Evolutionary conservation across 2,797 vertebrate species (phyloP).

Genomic region (Amblyraja radiata): DNA sequence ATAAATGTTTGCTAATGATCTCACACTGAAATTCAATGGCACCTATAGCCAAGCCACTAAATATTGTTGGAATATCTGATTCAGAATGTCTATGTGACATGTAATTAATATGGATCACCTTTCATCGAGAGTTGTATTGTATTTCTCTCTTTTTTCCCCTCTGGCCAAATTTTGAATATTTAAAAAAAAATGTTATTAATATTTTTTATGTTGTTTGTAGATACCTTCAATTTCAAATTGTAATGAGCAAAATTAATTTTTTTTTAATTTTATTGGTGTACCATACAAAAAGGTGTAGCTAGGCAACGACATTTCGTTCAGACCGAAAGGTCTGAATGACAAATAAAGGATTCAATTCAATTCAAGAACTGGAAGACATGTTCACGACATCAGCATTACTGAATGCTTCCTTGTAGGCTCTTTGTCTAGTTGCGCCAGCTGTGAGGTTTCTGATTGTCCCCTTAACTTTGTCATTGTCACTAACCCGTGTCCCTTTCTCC

Average conservation of each 20-base stretch:
- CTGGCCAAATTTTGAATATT: neutral
- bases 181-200: neutral
- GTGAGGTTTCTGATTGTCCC: neutral
- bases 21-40: neutral
- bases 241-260: too few species aligned
- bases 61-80: neutral
- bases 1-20: neutral
- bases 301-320: neutral
- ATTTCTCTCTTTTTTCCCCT: neutral
- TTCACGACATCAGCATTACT: slow-evolving; percentile 48
- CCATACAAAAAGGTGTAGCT: slow-evolving; percentile 44
- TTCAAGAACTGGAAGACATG: neutral
- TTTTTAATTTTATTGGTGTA: slow-evolving; percentile 28
- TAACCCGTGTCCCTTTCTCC: slow-evolving; percentile 44
- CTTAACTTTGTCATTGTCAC: slow-evolving; percentile 43
- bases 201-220: neutral
- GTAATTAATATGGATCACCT: neutral
- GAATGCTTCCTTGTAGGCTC: slow-evolving; percentile 59
- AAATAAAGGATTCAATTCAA: too few species aligned
- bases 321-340: too few species aligned
- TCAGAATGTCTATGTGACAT: neutral
- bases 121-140: neutral
- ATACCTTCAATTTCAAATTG: neutral
- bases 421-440: slow-evolving; percentile 42
- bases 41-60: neutral